phyloP scores from a whole-genome alignment of 2,888 invertebrate species.

The Prostheceraeus crozeri region DNA sequence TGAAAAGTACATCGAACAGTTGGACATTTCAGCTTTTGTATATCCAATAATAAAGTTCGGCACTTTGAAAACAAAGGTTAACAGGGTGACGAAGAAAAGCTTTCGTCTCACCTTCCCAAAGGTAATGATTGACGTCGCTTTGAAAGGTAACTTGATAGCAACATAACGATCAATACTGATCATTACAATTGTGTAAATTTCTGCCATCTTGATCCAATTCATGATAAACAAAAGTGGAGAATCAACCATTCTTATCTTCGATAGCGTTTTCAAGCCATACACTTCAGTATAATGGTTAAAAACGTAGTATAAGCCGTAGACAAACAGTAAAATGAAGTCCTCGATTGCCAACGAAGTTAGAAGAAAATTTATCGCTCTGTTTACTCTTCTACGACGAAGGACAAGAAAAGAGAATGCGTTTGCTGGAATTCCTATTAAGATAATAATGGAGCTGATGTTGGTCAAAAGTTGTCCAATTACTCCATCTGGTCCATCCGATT shows the following conservation, averaged over 20 bases:
- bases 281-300: not conserved
- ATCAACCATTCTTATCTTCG: not conserved
- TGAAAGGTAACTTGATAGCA: constrained; percentile 12
- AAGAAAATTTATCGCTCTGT: constrained; percentile 2
- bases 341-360: constrained; percentile 5
- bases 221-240: not conserved
- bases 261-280: not conserved
- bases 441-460: not conserved
- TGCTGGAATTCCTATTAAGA: constrained; percentile 8
- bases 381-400: not conserved
- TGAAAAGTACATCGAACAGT: not conserved
- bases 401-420: constrained; percentile 14
- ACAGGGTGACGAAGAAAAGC: not conserved
- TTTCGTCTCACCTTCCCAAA: not conserved
- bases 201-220: constrained; percentile 22
- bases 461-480: no score
- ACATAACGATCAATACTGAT: constrained; percentile 3
- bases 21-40: not conserved
- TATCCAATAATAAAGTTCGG: constrained; percentile 1
- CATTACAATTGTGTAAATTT: constrained; percentile 20
- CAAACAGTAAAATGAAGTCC: not conserved
- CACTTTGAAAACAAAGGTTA: constrained; percentile 10
- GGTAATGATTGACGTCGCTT: not conserved
- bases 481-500: no score
- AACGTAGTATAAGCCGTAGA: constrained; percentile 1